phyloP scores from a whole-genome alignment of 2,797 vertebrate species.

The Okamejei kenojei region DNA sequence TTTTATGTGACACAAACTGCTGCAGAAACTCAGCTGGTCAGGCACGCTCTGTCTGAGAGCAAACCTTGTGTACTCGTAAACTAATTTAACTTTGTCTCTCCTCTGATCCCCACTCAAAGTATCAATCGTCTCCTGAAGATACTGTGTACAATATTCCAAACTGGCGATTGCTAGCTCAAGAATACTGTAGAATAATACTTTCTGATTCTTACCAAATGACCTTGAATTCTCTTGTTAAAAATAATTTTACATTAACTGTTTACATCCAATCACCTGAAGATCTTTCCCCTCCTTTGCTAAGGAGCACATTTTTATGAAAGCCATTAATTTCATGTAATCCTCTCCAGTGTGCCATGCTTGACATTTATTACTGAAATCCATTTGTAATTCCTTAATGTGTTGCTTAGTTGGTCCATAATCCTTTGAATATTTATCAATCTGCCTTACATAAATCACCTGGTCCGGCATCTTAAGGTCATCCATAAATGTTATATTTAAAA shows the following conservation, averaged over 20 bases:
- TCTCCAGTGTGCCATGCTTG: neutral
- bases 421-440: conserved; percentile 6
- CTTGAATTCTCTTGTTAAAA: neutral
- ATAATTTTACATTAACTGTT: neutral
- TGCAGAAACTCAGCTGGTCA: too few species aligned
- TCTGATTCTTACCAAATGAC: neutral
- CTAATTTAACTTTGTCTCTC: neutral
- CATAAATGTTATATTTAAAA: neutral
- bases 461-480: neutral
- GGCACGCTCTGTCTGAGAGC: too few species aligned
- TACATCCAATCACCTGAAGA: neutral
- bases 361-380: conserved; percentile 29
- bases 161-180: neutral
- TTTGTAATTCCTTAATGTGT: conserved; percentile 4
- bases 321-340: conserved; percentile 7
- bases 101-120: neutral
- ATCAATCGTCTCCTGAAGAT: neutral
- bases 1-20: too few species aligned
- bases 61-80: neutral
- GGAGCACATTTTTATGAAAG: neutral
- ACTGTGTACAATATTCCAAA: neutral
- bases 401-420: conserved; percentile 25
- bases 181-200: neutral
- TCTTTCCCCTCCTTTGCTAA: neutral
- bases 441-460: conserved; percentile 1